Base-by-base conservation (phyloP, 2,797 vertebrate species). In the Australoheros facetus region DNA sequence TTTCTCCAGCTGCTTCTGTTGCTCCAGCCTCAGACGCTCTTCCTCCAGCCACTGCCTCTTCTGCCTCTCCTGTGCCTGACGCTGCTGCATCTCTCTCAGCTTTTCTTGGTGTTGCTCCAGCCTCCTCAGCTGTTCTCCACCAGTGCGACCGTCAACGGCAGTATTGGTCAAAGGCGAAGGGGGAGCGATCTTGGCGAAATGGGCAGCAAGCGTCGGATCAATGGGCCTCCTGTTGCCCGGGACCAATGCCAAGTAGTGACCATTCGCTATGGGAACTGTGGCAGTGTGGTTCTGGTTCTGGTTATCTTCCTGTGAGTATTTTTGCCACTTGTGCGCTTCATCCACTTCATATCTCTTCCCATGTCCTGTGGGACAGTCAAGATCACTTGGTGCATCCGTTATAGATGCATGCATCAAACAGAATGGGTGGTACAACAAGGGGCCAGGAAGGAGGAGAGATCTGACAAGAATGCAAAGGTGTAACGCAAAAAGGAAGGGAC, bases 291-390 rank as follows among this genome's bases (percentile, higher is more conserved):
- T 94, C 83, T 91, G 93, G 89, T 93, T 94, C 56, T 80, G 56
- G 90, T 91, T 80, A 90, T 93, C 87, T 80, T 93, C 91, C 74
- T 56, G 85, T 8, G 71, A 88, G 77, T 69, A n/a, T 1, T 66
- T 77, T 79, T 80, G 87, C 71, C 64, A 72, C 73, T 21, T n/a
- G 79, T 19, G 39, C 48, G 76, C 91, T 78, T 85, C 86, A 2
- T 79, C 86, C 56, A 2, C 73, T 54, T 85, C 84, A 8, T 71
- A 53, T 39, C 34, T 91, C 82, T 93, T 89, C 86, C 76, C 62
- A 82, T 92, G 88, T 92, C 95, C 96, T 96, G 95, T 88, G 91
- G 94, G 93, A 96, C 93, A 96, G 93, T 94, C 85, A 94, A 94
- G 85, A 92, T 95, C 94, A 95, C 94, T 94, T 92, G 91, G 90